These are phyloP conservation scores for Antennarius striatus DNA, from an alignment of 2,113 vertebrate genomes.

Conservation along the genomic window DNA sequence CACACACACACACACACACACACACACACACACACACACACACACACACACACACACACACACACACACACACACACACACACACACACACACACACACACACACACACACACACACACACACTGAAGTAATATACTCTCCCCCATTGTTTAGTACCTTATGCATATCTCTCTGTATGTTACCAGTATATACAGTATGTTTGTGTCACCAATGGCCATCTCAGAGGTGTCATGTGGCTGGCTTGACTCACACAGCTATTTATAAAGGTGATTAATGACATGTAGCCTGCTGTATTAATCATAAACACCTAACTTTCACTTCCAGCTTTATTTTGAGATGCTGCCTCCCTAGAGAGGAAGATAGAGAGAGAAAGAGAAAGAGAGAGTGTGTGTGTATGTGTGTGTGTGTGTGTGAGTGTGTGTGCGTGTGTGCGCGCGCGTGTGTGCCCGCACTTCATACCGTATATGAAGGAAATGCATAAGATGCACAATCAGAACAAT, in stretches of 20 bases:
- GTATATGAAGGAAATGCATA: slow-evolving; percentile 2
- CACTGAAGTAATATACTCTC: slow-evolving; percentile 1
- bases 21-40: slow-evolving; percentile 24
- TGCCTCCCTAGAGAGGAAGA: slow-evolving; percentile 28
- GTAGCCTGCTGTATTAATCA: slow-evolving; percentile 66
- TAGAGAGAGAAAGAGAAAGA: neutral
- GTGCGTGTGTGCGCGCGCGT: too few species aligned
- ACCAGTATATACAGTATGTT: slow-evolving; percentile 32
- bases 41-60: slow-evolving; percentile 19
- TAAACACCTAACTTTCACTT: slow-evolving; percentile 40
- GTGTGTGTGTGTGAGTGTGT: too few species aligned
- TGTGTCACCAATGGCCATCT: slow-evolving; percentile 57
- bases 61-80: slow-evolving; percentile 25
- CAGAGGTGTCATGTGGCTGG: slow-evolving; percentile 60
- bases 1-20: slow-evolving; percentile 16
- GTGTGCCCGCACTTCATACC: neutral
- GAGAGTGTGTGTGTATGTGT: too few species aligned
- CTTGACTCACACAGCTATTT: slow-evolving; percentile 69
- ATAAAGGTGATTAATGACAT: slow-evolving; percentile 76
- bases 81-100: slow-evolving; percentile 27
- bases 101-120: slow-evolving; percentile 22
- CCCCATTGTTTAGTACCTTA: too few species aligned
- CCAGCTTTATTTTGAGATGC: slow-evolving; percentile 44
- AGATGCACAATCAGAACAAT: slow-evolving; percentile 4
- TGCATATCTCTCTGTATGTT: slow-evolving; percentile 31